A percentile compares a stretch with the other conserved stretches of the same genome.
phyloP scores from a whole-genome alignment of 1,140 invertebrate species.

The Cherax quadricarinatus region DNA sequence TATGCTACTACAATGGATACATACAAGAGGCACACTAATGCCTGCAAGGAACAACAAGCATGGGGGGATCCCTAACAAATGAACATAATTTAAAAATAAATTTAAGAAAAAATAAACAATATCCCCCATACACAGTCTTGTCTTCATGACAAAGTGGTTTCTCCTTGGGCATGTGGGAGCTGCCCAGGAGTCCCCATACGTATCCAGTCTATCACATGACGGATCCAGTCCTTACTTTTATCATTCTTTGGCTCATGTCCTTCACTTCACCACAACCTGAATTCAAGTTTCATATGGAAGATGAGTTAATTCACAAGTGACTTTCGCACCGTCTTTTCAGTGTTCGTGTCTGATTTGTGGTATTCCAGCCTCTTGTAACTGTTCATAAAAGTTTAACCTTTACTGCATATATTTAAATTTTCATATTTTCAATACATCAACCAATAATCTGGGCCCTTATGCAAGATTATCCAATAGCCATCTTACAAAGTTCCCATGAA shows the following conservation, averaged over 20 bases:
- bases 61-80: conserved; percentile 40
- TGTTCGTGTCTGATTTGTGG: neutral
- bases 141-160: conserved; percentile 50
- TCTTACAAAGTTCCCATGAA: conserved; percentile 17
- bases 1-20: conserved; percentile 67
- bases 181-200: conserved; percentile 56
- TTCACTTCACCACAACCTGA: conserved; percentile 29
- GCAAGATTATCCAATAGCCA: conserved; percentile 19
- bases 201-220: conserved; percentile 63
- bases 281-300: conserved; percentile 7
- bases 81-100: conserved; percentile 45
- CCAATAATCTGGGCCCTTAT: neutral
- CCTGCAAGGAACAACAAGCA: conserved; percentile 65
- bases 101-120: conserved; percentile 25
- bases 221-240: conserved; percentile 27
- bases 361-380: neutral
- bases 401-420: neutral
- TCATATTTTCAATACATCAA: neutral
- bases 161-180: conserved; percentile 21
- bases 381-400: neutral
- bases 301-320: neutral
- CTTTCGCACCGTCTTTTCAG: neutral
- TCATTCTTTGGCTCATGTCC: conserved; percentile 20
- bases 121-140: conserved; percentile 56
- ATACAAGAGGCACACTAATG: conserved; percentile 62